Percentiles rank a stretch among this genome's conserved stretches.
Conservation (phyloP, 2,888 invertebrate species). For the Thymelicus acteon region DNA sequence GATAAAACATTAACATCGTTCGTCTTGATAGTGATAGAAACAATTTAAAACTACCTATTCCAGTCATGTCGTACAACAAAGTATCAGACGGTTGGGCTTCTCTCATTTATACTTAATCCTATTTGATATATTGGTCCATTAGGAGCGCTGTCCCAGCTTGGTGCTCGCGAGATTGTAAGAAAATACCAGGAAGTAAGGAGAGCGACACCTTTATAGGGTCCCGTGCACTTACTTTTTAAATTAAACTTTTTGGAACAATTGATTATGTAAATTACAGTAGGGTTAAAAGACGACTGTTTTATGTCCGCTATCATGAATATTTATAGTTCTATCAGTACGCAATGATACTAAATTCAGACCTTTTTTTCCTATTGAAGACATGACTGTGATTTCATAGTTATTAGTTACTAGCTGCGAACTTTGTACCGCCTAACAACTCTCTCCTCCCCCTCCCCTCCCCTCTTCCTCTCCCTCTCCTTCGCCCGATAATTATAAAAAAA, state of each 20-base stretch:
- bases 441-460: no score
- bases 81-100: constrained; percentile 67
- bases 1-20: neutral
- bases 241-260: constrained; percentile 36
- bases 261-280: constrained; percentile 20
- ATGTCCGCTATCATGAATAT: no score
- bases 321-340: no score
- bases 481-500: no score
- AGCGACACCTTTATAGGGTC: constrained; percentile 59
- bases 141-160: constrained; percentile 70
- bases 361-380: no score
- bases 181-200: constrained; percentile 61
- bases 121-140: constrained; percentile 81
- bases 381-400: no score
- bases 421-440: no score
- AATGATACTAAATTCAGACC: no score
- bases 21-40: constrained; percentile 50
- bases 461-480: no score
- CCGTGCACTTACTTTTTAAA: constrained; percentile 44
- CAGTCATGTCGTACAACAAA: constrained; percentile 69
- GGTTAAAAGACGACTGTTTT: no score
- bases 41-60: constrained; percentile 62
- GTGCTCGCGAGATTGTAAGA: constrained; percentile 71
- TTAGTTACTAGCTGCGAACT: no score
- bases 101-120: constrained; percentile 80